Base-by-base conservation (phyloP, 2,797 vertebrate genomes). In the Gymnodraco acuticeps region DNA sequence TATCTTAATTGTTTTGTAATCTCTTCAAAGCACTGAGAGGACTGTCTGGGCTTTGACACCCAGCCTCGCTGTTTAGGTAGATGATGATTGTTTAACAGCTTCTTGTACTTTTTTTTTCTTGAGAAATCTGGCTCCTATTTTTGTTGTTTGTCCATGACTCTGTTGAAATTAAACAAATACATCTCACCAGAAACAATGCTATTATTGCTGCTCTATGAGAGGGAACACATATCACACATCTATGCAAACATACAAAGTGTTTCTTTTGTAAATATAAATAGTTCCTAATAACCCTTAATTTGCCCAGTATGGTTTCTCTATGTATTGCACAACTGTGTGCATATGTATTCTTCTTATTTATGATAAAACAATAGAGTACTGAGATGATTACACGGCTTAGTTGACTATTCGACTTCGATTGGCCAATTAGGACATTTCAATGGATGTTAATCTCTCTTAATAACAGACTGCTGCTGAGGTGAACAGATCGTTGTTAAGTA, bases 1-100 rank as follows among this genome's bases (percentile, higher is more conserved):
- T 87, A 91, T 93, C 89, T 87, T 87, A 90, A 91, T 83, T 83
- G 83, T 82, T 56, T 65, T 73, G 64, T 82, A 87, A 90, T 87
- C 75, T 84, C 47, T 77, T 71, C 75, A 46, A 75, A 85, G 65
- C 73, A 54, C 61, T 33, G 47, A 66, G 70, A 65, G 65, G 73
- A 19, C 68, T 47, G 75, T 74, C 68, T 74, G 64, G 45, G 69
- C 53, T 73, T 58, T 48, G 65, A 87, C 88, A 85, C 83, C 61
- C 43, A 43, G 77, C 43, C 20, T 27, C 10, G 0, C 45, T 41
- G 62, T 69, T 79, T 19, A 51, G 46, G 60, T 55, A 17, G 53
- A 51, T 17, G 10, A 41, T 62, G 64, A 54, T 5, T 58, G 17
- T 16, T 50, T 11, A 48, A n/a, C 38, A 38, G 59, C 46, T 62